Conservation (phyloP, 2,113 vertebrate genomes). For the Mastomys natalensis region DNA sequence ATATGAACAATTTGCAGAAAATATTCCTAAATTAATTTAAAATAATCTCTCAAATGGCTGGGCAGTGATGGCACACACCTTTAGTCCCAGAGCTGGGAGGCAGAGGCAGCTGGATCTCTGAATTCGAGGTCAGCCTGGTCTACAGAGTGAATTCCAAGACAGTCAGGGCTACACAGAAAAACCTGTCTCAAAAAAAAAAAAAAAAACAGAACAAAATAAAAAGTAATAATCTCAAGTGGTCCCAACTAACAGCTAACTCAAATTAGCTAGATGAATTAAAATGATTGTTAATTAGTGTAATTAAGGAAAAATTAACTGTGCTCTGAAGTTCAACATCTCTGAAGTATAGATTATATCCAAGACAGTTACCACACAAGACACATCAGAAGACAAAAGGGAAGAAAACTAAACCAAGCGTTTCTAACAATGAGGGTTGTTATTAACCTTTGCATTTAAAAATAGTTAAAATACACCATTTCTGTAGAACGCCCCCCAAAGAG, state of each 20-base stretch:
- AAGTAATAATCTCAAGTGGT: slow-evolving; percentile 29
- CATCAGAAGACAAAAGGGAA: background rate
- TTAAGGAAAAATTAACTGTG: slow-evolving; percentile 49
- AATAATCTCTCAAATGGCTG: slow-evolving; percentile 32
- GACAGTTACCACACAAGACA: background rate
- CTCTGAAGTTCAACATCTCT: slow-evolving; percentile 45
- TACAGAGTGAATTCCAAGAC: background rate
- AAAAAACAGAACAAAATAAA: background rate
- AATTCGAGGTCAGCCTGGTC: background rate
- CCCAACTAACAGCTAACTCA: slow-evolving; percentile 36
- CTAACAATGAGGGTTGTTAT: slow-evolving; percentile 6
- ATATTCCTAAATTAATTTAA: background rate
- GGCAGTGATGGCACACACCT: background rate
- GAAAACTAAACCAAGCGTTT: background rate
- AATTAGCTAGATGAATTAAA: slow-evolving; percentile 26
- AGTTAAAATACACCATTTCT: slow-evolving; percentile 31
- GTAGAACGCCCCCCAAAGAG: background rate
- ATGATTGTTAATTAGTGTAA: slow-evolving; percentile 21
- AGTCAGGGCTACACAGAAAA: background rate
- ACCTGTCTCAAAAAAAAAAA: background rate
- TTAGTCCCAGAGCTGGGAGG: background rate
- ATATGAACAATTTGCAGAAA: slow-evolving; percentile 55
- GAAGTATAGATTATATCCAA: slow-evolving; percentile 25
- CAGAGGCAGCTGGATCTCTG: background rate
- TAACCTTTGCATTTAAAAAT: background rate